Evolutionary conservation across 1,140 invertebrate genomes (phyloP), one percentile per base, ranked within the genome.

Genomic region (Leptinotarsa undecemlineata): DNA sequence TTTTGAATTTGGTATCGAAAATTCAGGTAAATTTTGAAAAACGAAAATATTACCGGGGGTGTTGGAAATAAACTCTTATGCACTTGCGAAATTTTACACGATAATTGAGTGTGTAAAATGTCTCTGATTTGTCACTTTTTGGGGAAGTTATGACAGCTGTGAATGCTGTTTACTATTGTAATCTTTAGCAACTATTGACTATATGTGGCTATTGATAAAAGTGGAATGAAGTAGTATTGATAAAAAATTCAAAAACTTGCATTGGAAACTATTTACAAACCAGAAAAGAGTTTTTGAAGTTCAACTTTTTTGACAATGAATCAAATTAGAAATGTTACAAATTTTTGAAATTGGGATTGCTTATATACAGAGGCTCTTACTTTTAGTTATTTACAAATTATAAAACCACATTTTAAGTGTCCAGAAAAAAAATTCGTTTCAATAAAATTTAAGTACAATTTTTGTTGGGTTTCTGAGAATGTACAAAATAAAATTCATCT

Each of bases 81-180:
- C 71, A 17, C 48, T 69, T 69, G 21, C 33, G 60, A n/a, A 47
- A 72, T 76, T 76, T 75, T 78, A 77, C 78, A 79, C 79, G 63
- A 66, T 76, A 68, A 57, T 74, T n/a, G 19, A 70, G 68, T 74
- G 73, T 76, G 79, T 81, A 78, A 79, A 80, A 80, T 75, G 74
- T 76, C 70, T 77, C 20, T 51, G 48, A 21, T 48, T 68, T 72
- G 83, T 83, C 83, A 83, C 81, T 81, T 80, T 84, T 83, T 82
- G 80, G 82, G 83, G 81, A 84, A 84, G 80, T 80, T 78, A 48
- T 77, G 74, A 76, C 77, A 78, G 78, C 79, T 73, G 74, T 71
- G 63, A 76, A 71, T 74, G 73, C 78, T 76, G 73, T 80, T 74
- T 20, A 77, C 80, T 81, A 81, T 82, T 81, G 79, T 81, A 82